These are phyloP conservation scores for Bucorvus abyssinicus DNA, from an alignment of 2,797 vertebrate genomes.

Conservation along the genomic window DNA sequence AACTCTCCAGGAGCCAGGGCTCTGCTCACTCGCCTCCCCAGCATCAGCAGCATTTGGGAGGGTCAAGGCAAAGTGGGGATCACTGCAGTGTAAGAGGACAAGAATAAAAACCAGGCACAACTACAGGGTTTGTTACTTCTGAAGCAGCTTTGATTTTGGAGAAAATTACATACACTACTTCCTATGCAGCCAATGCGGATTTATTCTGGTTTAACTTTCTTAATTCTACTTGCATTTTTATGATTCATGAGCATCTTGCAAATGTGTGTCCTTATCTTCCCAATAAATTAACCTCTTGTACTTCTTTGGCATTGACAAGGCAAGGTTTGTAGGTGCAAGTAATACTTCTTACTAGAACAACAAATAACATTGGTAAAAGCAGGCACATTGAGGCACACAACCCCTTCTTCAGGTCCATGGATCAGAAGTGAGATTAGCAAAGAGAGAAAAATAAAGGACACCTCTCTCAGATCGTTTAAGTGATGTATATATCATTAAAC, in stretches of 20 bases:
- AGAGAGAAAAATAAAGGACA: background rate
- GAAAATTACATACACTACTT: background rate
- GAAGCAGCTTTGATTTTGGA: background rate
- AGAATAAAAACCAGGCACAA: background rate
- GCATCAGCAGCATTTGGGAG: background rate
- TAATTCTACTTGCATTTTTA: background rate
- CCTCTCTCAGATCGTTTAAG: background rate
- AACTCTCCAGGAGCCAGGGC: background rate
- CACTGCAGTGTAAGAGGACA: fast-evolving
- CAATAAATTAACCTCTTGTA: background rate
- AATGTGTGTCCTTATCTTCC: background rate
- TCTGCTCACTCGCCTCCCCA: background rate
- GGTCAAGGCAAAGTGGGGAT: background rate
- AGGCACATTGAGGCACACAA: background rate
- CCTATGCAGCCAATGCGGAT: background rate
- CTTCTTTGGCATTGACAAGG: background rate
- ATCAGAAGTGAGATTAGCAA: background rate
- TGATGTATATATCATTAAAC: background rate
- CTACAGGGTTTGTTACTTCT: background rate
- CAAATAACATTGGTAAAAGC: background rate
- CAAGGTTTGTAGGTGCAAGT: background rate
- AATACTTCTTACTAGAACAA: background rate
- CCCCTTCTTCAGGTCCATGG: background rate
- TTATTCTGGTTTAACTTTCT: background rate
- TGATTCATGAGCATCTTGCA: background rate